phyloP scores from a whole-genome alignment of 1,140 invertebrate species.

The Ceratosolen solmsi region DNA sequence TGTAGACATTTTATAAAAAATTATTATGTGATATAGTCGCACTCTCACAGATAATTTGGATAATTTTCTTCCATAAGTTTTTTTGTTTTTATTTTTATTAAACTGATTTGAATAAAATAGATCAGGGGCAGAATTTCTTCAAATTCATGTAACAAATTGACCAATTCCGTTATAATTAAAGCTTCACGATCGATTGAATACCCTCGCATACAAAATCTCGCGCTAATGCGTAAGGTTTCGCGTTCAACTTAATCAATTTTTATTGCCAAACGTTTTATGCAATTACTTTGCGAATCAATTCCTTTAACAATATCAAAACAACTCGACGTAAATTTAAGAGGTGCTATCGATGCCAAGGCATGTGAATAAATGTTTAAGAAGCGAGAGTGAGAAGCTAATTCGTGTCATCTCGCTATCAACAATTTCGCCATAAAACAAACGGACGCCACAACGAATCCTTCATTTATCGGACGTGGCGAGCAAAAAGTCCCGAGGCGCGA shows the following conservation, averaged over 20 bases:
- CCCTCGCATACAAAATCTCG: neutral
- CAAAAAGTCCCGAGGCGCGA: neutral
- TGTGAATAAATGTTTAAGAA: no score
- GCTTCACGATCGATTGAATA: neutral
- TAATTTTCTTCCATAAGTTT: no score
- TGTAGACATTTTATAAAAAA: no score
- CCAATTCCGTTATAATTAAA: neutral
- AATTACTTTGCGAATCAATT: neutral
- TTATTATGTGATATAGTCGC: no score
- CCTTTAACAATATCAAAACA: neutral
- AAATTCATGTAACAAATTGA: neutral
- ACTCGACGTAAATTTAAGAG: neutral
- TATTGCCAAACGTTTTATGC: neutral
- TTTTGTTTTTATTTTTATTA: no score
- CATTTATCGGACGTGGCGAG: neutral
- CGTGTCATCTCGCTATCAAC: no score
- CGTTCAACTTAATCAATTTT: neutral
- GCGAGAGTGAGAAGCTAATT: no score
- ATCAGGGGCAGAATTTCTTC: neutral
- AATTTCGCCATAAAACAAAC: no score
- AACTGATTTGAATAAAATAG: no score
- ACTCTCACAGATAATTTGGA: no score
- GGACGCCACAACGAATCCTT: neutral
- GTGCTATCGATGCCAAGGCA: neutral
- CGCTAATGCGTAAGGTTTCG: neutral